These are phyloP conservation scores for Andrena cerasifolii DNA, from an alignment of 1,140 invertebrate species.

Conservation along the genomic window DNA sequence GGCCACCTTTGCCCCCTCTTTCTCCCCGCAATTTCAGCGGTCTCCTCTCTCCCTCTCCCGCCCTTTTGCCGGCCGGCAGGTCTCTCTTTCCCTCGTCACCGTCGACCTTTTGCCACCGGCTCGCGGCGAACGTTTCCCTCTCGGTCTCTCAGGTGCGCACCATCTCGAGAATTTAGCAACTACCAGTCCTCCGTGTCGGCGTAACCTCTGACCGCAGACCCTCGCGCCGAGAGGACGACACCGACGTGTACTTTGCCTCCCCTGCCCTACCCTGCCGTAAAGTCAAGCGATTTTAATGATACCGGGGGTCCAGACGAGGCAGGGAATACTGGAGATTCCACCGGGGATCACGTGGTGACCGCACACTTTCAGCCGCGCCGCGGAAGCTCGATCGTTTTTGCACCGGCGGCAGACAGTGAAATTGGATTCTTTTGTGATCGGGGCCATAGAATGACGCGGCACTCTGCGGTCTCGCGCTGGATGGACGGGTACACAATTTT, in stretches of 20 bases:
- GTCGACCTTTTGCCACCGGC: conserved; percentile 3
- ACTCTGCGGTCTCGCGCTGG: no score
- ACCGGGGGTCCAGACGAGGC: not conserved
- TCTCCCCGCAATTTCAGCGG: conserved; percentile 60
- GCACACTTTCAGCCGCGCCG: not conserved
- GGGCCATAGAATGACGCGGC: no score
- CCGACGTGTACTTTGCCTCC: conserved; percentile 44
- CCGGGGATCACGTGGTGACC: not conserved
- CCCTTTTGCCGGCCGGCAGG: not conserved
- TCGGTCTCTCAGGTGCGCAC: conserved; percentile 29
- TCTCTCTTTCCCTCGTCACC: not conserved
- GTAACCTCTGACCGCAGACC: conserved; percentile 50
- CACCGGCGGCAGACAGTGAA: not conserved
- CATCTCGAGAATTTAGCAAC: conserved; percentile 58
- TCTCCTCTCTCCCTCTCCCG: conserved; percentile 25
- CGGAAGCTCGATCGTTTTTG: not conserved
- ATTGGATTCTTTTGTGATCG: not conserved
- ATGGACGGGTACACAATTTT: no score
- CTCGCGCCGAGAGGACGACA: conserved; percentile 30
- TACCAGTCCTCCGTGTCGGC: conserved; percentile 16
- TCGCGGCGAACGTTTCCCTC: not conserved
- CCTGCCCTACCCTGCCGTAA: not conserved
- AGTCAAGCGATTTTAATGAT: conserved; percentile 55
- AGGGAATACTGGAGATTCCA: conserved; percentile 13
- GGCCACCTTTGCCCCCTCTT: conserved; percentile 70